phyloP scores from a whole-genome alignment of 2,113 vertebrate species.

The Daphoenositta chrysoptera region DNA sequence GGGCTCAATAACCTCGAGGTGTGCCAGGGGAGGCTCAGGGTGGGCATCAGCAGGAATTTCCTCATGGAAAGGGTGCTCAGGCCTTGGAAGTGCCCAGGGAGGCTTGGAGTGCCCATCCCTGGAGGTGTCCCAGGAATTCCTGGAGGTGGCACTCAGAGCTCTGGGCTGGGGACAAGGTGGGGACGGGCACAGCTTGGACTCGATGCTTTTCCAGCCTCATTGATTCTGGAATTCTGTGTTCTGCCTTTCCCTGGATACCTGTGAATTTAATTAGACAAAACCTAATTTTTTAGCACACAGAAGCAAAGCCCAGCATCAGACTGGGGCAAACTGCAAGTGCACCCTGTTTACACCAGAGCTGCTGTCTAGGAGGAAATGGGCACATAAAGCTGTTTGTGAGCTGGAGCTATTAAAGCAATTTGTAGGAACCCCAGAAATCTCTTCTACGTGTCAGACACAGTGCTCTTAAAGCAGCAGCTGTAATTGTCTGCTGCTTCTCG shows the following conservation, averaged over 20 bases:
- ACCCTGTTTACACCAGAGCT: background rate
- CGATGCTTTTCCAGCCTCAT: background rate
- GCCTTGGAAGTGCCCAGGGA: background rate
- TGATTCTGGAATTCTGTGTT: background rate
- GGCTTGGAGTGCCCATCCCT: background rate
- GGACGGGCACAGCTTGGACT: background rate
- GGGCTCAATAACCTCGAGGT: background rate
- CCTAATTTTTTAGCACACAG: background rate
- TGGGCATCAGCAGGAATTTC: background rate
- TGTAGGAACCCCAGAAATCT: background rate
- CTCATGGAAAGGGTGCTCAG: accelerated
- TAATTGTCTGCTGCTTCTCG: background rate
- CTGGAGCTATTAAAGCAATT: background rate
- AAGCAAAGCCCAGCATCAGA: background rate
- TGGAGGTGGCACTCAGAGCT: background rate
- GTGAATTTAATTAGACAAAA: background rate
- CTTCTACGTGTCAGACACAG: background rate
- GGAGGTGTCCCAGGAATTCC: background rate
- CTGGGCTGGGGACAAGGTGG: background rate
- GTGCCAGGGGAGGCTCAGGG: accelerated
- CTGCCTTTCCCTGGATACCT: background rate
- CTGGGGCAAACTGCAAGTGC: background rate
- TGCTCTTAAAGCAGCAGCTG: background rate
- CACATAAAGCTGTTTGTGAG: accelerated
- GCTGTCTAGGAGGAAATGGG: background rate